A percentile compares a stretch with the other conserved stretches of the same genome.
Evolutionary conservation across 2,888 invertebrate species (phyloP).

Genomic region (Lithophane ornitopus): DNA sequence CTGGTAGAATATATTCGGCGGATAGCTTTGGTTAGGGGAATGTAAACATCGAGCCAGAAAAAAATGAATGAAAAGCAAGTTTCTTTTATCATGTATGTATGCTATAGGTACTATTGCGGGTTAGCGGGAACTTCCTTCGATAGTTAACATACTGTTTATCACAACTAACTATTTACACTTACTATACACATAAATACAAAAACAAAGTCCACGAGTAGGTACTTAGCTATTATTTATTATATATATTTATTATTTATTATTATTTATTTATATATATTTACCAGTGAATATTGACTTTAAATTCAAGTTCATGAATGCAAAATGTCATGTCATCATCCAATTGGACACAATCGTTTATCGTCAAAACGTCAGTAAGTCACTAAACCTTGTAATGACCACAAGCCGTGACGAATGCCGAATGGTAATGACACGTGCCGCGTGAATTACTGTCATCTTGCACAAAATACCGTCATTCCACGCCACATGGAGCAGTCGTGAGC

Average conservation of each 20-base stretch:
- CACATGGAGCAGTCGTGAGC: constrained; percentile 8
- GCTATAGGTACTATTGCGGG: no score
- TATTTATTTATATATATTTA: no score
- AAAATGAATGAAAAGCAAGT: no score
- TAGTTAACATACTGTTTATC: no score
- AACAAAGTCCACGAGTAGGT: no score
- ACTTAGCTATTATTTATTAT: not conserved
- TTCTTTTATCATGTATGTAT: no score
- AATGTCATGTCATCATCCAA: not conserved
- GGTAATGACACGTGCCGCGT: constrained; percentile 48
- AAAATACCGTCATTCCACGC: constrained; percentile 37
- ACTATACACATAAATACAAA: no score
- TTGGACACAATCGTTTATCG: not conserved
- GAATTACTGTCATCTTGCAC: constrained; percentile 46
- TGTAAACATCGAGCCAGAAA: not conserved
- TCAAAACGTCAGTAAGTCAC: not conserved
- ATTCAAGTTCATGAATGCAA: not conserved
- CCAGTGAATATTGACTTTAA: not conserved
- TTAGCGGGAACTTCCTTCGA: no score
- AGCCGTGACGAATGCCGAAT: constrained; percentile 42
- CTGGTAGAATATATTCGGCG: not conserved
- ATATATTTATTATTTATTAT: no score
- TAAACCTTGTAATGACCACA: constrained; percentile 14
- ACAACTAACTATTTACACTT: no score
- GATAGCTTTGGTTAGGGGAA: not conserved